Evolutionary conservation across 2,888 invertebrate genomes (phyloP).

Genomic region (Dicyrtomina minuta): DNA sequence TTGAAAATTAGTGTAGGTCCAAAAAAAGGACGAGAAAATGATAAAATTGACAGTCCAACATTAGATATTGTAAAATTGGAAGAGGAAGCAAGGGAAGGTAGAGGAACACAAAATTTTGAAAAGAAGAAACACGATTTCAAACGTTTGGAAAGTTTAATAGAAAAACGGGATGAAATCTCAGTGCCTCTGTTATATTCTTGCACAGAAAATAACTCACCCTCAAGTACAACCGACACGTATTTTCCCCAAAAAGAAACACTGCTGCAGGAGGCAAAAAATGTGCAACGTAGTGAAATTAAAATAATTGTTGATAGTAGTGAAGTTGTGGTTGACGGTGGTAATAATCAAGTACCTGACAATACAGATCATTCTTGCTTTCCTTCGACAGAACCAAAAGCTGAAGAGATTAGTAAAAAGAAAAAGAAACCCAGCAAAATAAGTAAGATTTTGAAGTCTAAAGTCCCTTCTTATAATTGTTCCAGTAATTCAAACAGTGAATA

Average conservation of each 20-base stretch:
- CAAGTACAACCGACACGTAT: not conserved
- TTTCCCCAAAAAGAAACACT: not conserved
- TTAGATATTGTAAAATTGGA: constrained; percentile 16
- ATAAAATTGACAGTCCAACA: not conserved
- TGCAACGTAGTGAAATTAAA: constrained; percentile 14
- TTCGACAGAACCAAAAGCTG: not conserved
- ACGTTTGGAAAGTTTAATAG: constrained; percentile 51
- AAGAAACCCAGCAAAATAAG: too few species aligned
- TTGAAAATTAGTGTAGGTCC: constrained; percentile 14
- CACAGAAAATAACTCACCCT: not conserved
- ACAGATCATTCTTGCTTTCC: not conserved
- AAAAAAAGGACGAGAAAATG: constrained; percentile 15
- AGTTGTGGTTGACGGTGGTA: not conserved
- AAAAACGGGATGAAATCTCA: constrained; percentile 46
- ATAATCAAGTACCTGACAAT: constrained; percentile 26
- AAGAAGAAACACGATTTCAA: constrained; percentile 48
- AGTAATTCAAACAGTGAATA: too few species aligned
- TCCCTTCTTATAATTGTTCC: too few species aligned
- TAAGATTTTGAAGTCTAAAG: too few species aligned
- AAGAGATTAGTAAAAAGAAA: not conserved
- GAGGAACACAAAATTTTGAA: not conserved
- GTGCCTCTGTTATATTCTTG: constrained; percentile 19
- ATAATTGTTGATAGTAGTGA: not conserved
- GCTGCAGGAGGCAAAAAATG: too few species aligned
- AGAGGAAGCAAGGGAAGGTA: constrained; percentile 16